Evolutionary conservation across 2,888 invertebrate genomes (phyloP).

Genomic region (Sericinus montela): DNA sequence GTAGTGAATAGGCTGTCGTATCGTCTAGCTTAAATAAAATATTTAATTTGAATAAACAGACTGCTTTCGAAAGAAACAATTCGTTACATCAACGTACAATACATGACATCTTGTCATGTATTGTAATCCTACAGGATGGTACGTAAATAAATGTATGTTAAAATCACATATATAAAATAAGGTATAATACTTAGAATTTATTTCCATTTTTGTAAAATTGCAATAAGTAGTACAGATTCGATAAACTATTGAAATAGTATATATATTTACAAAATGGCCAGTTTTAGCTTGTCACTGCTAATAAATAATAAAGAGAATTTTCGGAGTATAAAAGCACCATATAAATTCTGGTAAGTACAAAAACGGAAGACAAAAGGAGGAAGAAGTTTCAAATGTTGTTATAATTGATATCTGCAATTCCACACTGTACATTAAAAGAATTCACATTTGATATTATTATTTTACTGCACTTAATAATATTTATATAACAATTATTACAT

Average conservation of each 20-base stretch:
- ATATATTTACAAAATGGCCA: slow-evolving; percentile 66
- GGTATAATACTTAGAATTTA: slow-evolving; percentile 56
- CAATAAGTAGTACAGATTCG: slow-evolving; percentile 60
- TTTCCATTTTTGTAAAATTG: slow-evolving; percentile 76
- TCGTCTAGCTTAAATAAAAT: too few relatives aligned
- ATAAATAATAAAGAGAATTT: slow-evolving; percentile 32
- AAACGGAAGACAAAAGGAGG: slow-evolving; percentile 64
- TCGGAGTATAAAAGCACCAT: slow-evolving; percentile 57
- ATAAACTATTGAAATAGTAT: slow-evolving; percentile 53
- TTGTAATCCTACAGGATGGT: too few relatives aligned
- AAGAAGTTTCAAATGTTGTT: slow-evolving; percentile 58
- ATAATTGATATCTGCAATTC: slow-evolving; percentile 41
- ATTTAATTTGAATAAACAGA: too few relatives aligned
- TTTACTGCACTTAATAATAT: slow-evolving; percentile 36
- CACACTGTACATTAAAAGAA: not conserved
- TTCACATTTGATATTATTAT: not conserved
- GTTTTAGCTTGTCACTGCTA: slow-evolving; percentile 47
- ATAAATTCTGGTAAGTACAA: slow-evolving; percentile 63
- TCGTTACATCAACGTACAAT: too few relatives aligned
- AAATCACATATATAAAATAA: slow-evolving; percentile 20
- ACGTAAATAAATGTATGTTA: too few relatives aligned
- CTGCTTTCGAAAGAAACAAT: too few relatives aligned
- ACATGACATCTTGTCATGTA: too few relatives aligned
- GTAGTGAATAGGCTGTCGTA: too few relatives aligned
- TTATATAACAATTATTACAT: slow-evolving; percentile 21